These are phyloP conservation scores for Ophiodon elongatus DNA, from an alignment of 2,113 vertebrate species.

Conservation along the genomic window DNA sequence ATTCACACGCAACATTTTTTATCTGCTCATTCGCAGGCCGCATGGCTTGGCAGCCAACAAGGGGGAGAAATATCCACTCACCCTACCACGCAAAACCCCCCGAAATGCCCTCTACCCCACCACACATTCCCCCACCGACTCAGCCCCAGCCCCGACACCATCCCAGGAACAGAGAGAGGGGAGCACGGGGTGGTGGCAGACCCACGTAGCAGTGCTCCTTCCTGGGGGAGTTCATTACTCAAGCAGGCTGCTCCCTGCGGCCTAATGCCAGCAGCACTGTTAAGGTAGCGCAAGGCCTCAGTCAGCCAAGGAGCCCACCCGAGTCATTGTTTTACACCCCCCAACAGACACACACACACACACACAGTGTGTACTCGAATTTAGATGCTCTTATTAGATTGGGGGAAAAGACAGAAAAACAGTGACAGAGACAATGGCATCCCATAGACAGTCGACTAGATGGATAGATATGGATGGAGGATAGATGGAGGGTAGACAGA, in stretches of 20 bases:
- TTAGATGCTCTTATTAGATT: constrained; percentile 83
- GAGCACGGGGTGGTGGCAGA: constrained; percentile 77
- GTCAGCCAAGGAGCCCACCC: constrained; percentile 65
- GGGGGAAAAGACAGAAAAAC: constrained; percentile 4
- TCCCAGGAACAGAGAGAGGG: constrained; percentile 46
- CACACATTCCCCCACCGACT: constrained; percentile 63
- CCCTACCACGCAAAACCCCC: constrained; percentile 60
- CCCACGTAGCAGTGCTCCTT: constrained; percentile 80
- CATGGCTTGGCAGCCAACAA: constrained; percentile 85
- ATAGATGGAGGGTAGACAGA: constrained; percentile 1
- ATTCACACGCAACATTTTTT: constrained; percentile 83
- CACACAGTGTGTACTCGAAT: constrained; percentile 53
- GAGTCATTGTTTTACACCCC: neutral
- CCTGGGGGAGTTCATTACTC: constrained; percentile 89
- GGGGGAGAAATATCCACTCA: constrained; percentile 69
- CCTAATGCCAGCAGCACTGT: constrained; percentile 66
- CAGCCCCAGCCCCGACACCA: constrained; percentile 6
- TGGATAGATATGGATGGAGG: neutral
- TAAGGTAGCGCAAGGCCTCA: constrained; percentile 69
- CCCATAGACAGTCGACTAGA: neutral
- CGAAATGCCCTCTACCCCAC: constrained; percentile 62
- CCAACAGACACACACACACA: neutral
- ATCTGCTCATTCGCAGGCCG: constrained; percentile 92
- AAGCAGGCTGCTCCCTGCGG: constrained; percentile 83
- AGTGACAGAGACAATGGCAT: neutral